Evolutionary conservation across 2,888 invertebrate genomes (phyloP).

Genomic region (Hybos culiciformis): DNA sequence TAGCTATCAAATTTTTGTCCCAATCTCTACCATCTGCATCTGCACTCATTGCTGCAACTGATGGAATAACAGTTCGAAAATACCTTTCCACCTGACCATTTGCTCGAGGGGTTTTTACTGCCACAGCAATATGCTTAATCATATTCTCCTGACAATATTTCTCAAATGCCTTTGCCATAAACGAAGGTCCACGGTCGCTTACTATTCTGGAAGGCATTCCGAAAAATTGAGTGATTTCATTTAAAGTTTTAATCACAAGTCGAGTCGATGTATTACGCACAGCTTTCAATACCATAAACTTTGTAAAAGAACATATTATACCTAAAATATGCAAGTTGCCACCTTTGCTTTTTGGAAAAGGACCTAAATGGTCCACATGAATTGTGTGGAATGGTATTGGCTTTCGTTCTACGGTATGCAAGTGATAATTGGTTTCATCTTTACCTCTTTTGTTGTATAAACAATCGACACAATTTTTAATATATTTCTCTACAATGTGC

Average conservation of each 20-base stretch:
- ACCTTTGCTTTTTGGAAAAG: constrained; percentile 8
- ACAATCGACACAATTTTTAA: constrained; percentile 28
- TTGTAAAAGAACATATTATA: constrained; percentile 12
- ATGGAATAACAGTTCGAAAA: constrained; percentile 9
- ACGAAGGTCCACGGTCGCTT: constrained; percentile 19
- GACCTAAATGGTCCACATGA: constrained; percentile 13
- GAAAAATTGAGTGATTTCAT: constrained; percentile 15
- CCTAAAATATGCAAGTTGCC: constrained; percentile 10
- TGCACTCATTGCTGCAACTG: constrained; percentile 6
- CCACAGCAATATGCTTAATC: constrained; percentile 17
- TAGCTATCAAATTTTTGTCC: constrained; percentile 3
- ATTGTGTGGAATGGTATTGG: too few relatives aligned
- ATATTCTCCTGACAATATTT: constrained; percentile 14
- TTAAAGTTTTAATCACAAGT: constrained; percentile 11
- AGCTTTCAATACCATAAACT: constrained; percentile 13
- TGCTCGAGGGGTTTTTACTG: constrained; percentile 15
- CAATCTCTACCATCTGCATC: background rate
- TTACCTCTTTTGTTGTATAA: constrained; percentile 22
- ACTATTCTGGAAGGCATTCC: constrained; percentile 18
- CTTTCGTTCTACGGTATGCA: too few relatives aligned
- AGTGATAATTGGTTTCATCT: constrained; percentile 12
- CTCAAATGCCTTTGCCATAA: constrained; percentile 15
- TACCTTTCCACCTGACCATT: constrained; percentile 17
- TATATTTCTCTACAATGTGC: constrained; percentile 26
- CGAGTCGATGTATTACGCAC: constrained; percentile 12